Evolutionary conservation across 1,140 invertebrate genomes (phyloP).

Genomic region (Hyphantria cunea): DNA sequence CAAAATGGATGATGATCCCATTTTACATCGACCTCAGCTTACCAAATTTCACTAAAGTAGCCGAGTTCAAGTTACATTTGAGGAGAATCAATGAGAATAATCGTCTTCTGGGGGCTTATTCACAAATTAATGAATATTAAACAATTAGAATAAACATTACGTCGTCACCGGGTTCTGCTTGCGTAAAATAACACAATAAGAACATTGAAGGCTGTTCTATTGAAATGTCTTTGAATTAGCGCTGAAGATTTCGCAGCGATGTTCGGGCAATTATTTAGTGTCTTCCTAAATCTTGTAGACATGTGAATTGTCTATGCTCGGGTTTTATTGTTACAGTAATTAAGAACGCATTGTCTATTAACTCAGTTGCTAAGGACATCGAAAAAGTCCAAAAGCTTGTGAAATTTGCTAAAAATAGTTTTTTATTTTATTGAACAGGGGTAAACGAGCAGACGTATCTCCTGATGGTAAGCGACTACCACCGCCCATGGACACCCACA

Average conservation of each 20-base stretch:
- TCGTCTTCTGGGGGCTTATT: conserved; percentile 37
- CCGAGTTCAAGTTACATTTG: conserved; percentile 5
- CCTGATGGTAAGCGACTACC: too few relatives aligned
- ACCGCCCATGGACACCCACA: too few relatives aligned
- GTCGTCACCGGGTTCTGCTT: conserved; percentile 31
- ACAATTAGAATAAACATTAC: conserved; percentile 45
- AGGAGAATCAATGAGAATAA: background rate
- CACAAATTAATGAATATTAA: conserved; percentile 53
- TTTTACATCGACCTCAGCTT: conserved; percentile 3
- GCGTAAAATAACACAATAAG: conserved; percentile 41
- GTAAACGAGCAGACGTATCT: too few relatives aligned
- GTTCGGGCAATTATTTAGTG: conserved; percentile 15
- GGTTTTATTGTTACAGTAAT: background rate
- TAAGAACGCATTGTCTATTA: background rate
- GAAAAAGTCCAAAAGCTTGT: too few relatives aligned
- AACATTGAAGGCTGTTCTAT: conserved; percentile 37
- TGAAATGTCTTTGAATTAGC: conserved; percentile 37
- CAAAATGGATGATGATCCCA: conserved; percentile 34
- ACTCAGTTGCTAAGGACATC: background rate
- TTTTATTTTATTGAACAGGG: too few relatives aligned
- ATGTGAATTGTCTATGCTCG: conserved; percentile 3
- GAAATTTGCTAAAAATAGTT: too few relatives aligned
- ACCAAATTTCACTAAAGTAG: background rate
- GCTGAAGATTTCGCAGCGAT: conserved; percentile 20
- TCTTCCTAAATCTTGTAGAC: conserved; percentile 10